Conservation (phyloP, 2,888 invertebrate species). For the Schrankia costaestrigalis region DNA sequence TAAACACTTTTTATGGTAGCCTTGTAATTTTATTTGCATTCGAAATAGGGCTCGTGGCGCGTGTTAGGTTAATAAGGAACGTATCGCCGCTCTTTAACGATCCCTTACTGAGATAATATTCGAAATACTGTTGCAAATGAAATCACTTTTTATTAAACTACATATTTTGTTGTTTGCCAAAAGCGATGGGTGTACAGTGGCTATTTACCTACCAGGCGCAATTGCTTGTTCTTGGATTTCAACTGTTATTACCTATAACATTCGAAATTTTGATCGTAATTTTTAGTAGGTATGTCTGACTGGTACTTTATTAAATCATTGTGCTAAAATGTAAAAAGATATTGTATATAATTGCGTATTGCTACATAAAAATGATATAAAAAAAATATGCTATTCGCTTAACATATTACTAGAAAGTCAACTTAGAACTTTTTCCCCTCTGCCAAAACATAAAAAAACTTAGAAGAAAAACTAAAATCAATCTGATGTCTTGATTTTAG, state of each 20-base stretch:
- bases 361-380: too few relatives aligned
- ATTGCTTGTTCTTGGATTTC: conserved; percentile 22
- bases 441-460: too few relatives aligned
- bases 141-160: conserved; percentile 58
- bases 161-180: conserved; percentile 52
- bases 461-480: conserved; percentile 10
- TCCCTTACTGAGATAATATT: conserved; percentile 58
- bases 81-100: conserved; percentile 66
- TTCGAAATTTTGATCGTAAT: background rate
- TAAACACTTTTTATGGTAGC: conserved; percentile 73
- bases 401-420: too few relatives aligned
- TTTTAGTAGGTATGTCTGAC: conserved; percentile 3
- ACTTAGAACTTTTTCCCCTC: too few relatives aligned
- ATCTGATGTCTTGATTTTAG: too few relatives aligned
- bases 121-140: conserved; percentile 54
- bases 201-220: conserved; percentile 29
- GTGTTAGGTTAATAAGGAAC: conserved; percentile 74
- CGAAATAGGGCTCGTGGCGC: conserved; percentile 67
- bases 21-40: conserved; percentile 74
- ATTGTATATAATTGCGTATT: too few relatives aligned
- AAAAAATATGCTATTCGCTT: too few relatives aligned
- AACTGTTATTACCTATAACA: conserved; percentile 9
- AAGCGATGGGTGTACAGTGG: conserved; percentile 41
- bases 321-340: too few relatives aligned
- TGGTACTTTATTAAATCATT: too few relatives aligned